Evolutionary conservation across 2,888 invertebrate genomes (phyloP).

Genomic region (Sepioteuthis lessoniana): DNA sequence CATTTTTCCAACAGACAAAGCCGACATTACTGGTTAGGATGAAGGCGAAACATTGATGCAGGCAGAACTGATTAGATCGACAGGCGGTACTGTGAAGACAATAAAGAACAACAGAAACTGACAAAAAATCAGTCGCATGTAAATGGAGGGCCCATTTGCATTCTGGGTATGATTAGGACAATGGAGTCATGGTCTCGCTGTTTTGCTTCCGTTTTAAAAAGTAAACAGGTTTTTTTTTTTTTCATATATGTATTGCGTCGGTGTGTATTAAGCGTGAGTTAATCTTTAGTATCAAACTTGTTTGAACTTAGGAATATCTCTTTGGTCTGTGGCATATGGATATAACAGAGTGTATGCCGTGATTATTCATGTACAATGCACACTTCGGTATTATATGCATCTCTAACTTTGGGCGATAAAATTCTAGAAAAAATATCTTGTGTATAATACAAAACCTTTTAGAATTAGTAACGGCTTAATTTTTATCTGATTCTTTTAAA

Average conservation of each 20-base stretch:
- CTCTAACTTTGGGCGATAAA: no score
- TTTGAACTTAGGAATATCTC: no score
- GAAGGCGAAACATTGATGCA: not conserved
- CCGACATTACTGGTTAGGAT: not conserved
- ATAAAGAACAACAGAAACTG: not conserved
- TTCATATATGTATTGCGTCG: no score
- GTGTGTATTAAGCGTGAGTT: not conserved
- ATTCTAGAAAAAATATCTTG: no score
- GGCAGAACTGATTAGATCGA: conserved; percentile 24
- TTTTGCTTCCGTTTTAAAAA: not conserved
- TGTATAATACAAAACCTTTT: no score
- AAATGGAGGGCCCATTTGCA: not conserved
- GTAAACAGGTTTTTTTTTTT: not conserved
- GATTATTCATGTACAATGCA: no score
- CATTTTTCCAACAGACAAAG: not conserved
- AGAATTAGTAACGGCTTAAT: no score
- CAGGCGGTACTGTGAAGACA: not conserved
- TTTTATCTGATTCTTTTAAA: no score
- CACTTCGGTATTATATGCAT: no score
- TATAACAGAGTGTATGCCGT: no score
- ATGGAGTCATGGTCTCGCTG: not conserved
- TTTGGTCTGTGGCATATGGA: no score
- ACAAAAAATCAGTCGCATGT: not conserved
- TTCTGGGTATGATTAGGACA: not conserved
- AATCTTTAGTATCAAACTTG: not conserved